Base-by-base conservation (phyloP, 1,140 invertebrate species). In the Apis dorsata region DNA sequence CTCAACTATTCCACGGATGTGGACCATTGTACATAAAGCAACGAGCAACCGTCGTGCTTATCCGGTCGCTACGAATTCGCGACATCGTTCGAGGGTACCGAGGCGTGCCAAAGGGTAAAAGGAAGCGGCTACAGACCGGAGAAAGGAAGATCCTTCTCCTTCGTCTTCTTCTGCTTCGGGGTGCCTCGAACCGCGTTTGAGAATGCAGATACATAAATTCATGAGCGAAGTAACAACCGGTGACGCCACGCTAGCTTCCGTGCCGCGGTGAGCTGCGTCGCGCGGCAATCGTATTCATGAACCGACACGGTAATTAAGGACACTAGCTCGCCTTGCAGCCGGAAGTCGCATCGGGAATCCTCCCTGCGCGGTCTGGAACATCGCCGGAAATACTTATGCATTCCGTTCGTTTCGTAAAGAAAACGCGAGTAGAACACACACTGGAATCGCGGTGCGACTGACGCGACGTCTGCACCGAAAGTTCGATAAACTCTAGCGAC, bases 131-230 rank as follows among this genome's bases (percentile, higher is more conserved):
- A 68, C 78, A 68, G 81, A 66, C 82, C 74, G 49, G n/a, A 69
- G 65, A 75, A 83, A 60, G 72, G 73, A 80, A 73, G 83, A 79
- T 75, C 78, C 68, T 53, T 85, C 86, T 84, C 88, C 86, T 81
- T 77, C 60, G 34, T 78, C 75, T 53, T 83, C 87, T 82, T 88
- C 80, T 81, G 60, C n/a, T n/a, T 72, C 86, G 65, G 87, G 88
- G 87, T 89, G 88, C 87, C 71, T 81, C 88, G 90, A 90, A 89
- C 77, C 80, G 91, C 91, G 90, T 91, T 93, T 86, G 90, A 89
- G 92, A 93, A 94, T 93, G 93, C 91, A 94, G 92, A 94, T 94
- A 92, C 92, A 94, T 94, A 94, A 94, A 94, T 94, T 94, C 93
- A 94, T 94, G 93, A 94, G 93, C 93, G 87, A 68, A 90, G 92